Base-by-base conservation (phyloP, 2,797 vertebrate species). In the Propithecus perrieri region DNA sequence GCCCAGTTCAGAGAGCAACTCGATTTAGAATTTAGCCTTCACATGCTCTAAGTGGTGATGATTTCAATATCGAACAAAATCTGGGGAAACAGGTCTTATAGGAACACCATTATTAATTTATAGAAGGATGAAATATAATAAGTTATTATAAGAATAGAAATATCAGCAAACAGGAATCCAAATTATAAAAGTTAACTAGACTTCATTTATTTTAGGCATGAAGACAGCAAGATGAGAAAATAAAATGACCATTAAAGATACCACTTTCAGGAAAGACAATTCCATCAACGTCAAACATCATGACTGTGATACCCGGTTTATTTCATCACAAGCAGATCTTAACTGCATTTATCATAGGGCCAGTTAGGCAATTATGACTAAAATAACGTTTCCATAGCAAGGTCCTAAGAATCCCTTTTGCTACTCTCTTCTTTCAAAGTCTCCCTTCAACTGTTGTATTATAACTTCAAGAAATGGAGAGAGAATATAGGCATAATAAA, bases 341-440 rank as follows among this genome's bases (percentile, higher is more conserved):
- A 69, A 87, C 17, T 87, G 11, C 9, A 85, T 53, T 87, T 43
- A 74, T 53, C 41, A 84, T 38, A 61, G 75, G 28, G 7, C 18
- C 61, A 89, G 35, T 61, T 94, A 94, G 30, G 48, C 35, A 92
- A 57, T 71, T 83, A 85, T 13, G n/a, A 89, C 46, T 92, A 89
- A 95, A 94, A 85, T 94, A 96, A 83, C 24, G 1, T 79, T 87
- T 95, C 67, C 80, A 86, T 7, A 63, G 26, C 30, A 80, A 89
- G 61, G 84, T 14, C 3, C n/a, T 46, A 53, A 80, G 53, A 94
- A 85, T 79, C 15, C 17, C 33, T 81, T 91, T 85, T 67, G 85
- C 81, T 90, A 71, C 18, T 53, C 24, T 95, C 85, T 86, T 91
- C 59, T 95, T 96, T 97, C 46, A 94, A 93, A 89, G 38, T 7